These are phyloP conservation scores for Entelurus aequoreus DNA, from an alignment of 2,113 vertebrate species.

Conservation along the genomic window DNA sequence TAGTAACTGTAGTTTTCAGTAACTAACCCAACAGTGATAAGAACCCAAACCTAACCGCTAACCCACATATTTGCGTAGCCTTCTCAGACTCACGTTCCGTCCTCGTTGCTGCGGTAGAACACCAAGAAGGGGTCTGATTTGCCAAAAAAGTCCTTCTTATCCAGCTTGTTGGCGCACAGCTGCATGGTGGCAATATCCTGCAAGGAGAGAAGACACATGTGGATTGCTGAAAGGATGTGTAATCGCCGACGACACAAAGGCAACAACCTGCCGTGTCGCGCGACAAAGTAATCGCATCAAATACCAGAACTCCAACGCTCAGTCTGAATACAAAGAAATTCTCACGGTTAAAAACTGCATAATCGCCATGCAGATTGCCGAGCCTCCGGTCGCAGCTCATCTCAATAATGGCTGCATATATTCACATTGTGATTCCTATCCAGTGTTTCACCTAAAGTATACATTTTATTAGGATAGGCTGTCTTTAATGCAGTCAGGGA, in stretches of 20 bases:
- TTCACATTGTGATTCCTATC: constrained; percentile 19
- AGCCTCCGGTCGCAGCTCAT: neutral
- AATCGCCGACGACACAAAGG: constrained; percentile 13
- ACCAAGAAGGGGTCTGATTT: constrained; percentile 97
- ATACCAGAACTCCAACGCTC: neutral
- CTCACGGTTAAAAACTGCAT: constrained; percentile 1
- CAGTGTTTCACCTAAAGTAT: constrained; percentile 24
- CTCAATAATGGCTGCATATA: constrained; percentile 14
- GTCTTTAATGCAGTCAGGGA: constrained; percentile 14
- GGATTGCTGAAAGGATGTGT: constrained; percentile 3
- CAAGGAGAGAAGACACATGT: constrained; percentile 7
- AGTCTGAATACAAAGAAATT: constrained; percentile 15
- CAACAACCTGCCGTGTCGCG: constrained; percentile 12
- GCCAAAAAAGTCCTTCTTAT: constrained; percentile 99
- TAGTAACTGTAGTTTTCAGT: too few relatives aligned
- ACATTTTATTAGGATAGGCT: constrained; percentile 23
- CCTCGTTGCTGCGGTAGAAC: constrained; percentile 97
- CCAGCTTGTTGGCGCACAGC: constrained; percentile 95
- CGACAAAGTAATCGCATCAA: neutral
- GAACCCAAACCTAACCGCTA: neutral
- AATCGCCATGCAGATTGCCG: constrained; percentile 12
- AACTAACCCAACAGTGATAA: too few relatives aligned
- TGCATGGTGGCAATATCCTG: constrained; percentile 98
- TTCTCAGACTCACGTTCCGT: constrained; percentile 87
- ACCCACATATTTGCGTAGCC: neutral